Conservation (phyloP, 2,888 invertebrate species). For the Steromphala cineraria region DNA sequence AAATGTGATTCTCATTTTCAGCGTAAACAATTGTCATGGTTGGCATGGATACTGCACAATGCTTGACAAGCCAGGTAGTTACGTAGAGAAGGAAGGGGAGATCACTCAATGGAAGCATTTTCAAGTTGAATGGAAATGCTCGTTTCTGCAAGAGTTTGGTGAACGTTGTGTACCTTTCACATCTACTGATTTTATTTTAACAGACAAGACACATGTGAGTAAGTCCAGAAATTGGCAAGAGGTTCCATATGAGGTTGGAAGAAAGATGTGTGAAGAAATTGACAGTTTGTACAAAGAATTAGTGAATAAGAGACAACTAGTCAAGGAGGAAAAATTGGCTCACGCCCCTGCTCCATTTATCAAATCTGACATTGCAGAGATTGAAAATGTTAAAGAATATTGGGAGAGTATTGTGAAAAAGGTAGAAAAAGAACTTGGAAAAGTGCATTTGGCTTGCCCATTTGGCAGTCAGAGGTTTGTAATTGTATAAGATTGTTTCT, state of each 20-base stretch:
- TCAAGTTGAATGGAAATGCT: conserved; percentile 51
- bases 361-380: conserved; percentile 24
- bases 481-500: not conserved
- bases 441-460: conserved; percentile 65
- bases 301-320: conserved; percentile 33
- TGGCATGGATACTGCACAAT: conserved; percentile 69
- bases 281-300: conserved; percentile 43
- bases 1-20: conserved; percentile 61
- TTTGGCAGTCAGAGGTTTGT: conserved; percentile 70
- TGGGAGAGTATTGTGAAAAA: conserved; percentile 55
- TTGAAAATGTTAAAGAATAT: conserved; percentile 34
- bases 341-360: conserved; percentile 53
- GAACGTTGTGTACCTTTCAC: conserved; percentile 59
- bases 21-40: conserved; percentile 69
- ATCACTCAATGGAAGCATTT: conserved; percentile 55
- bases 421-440: conserved; percentile 61
- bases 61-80: conserved; percentile 36
- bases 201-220: conserved; percentile 52
- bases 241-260: conserved; percentile 47
- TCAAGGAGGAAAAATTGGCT: conserved; percentile 34
- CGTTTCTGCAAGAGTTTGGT: conserved; percentile 54
- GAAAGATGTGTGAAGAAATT: conserved; percentile 49
- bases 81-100: not conserved
- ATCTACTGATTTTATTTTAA: conserved; percentile 42
- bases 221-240: conserved; percentile 67